Base-by-base conservation (phyloP, 2,113 vertebrate species). In the Microtus richardsoni region DNA sequence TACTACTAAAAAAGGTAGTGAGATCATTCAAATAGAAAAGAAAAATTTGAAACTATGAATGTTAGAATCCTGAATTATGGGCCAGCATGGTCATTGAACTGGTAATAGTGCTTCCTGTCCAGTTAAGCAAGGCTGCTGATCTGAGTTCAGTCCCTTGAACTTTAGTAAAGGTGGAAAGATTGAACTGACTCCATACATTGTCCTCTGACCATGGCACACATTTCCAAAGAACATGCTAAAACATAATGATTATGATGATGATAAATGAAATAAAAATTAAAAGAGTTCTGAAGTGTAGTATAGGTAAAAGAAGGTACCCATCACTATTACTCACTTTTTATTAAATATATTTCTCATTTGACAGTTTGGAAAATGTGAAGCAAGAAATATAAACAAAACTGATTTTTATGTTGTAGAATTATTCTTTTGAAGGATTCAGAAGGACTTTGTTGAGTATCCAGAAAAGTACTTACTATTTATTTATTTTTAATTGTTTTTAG, bases 291-390 rank as follows among this genome's bases (percentile, higher is more conserved):
- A 85, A 41, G 24, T 83, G 6, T 41, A 28, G 58, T 39, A 64
- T 3, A 62, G 58, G 1, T 64, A 62, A 60, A 60, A 82, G 79
- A 80, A 58, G 11, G 62, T 62, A 28, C 36, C 7, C 39, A 33
- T 60, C 54, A 82, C 60, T 71, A 30, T 86, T 54, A 86, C 2
- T 84, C 28, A 79, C 14, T 93, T 95, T 90, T 88, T 88, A 44
- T 80, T 78, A 86, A 89, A 80, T 64, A 22, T 26, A 68, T 47
- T 77, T 96, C 91, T 41, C 39, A 49, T 24, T 44, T 73, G 66
- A 88, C 30, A 82, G 11, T 86, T 95, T 14, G 91, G 13, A 91
- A 93, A 95, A 75, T 89, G 33, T 80, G 88, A 80, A 89, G 54
- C 24, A 79, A 92, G 62, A 91, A 92, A 88, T 91, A 54, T 19